A percentile compares a stretch with the other conserved stretches of the same genome.
Evolutionary conservation across 2,888 invertebrate genomes (phyloP).

Genomic region (Eristalis intricaria): DNA sequence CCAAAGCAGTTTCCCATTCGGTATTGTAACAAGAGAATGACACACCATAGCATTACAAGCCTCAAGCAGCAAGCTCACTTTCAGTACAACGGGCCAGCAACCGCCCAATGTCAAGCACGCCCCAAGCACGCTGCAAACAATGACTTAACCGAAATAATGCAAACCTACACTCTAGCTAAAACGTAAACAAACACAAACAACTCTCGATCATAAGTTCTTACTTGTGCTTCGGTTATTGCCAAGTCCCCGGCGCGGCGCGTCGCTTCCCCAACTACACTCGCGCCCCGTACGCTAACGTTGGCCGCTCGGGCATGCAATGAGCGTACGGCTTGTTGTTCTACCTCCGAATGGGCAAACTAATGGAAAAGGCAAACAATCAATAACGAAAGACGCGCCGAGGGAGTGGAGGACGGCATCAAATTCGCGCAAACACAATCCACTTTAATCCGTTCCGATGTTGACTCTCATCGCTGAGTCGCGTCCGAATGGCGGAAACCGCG

Average conservation of each 20-base stretch:
- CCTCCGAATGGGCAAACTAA: constrained; percentile 1
- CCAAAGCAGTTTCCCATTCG: not conserved
- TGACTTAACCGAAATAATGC: not conserved
- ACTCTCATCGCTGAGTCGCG: constrained; percentile 1
- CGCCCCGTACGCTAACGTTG: not conserved
- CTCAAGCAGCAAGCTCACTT: not conserved
- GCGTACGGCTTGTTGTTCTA: constrained; percentile 2
- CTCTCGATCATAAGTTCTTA: constrained; percentile 10
- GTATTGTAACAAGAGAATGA: not conserved
- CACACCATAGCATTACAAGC: not conserved
- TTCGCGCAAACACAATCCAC: constrained; percentile 18
- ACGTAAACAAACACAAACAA: constrained; percentile 12
- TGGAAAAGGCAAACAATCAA: constrained; percentile 28
- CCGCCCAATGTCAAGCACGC: constrained; percentile 26
- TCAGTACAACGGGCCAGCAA: constrained; percentile 15
- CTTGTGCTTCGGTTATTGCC: constrained; percentile 8
- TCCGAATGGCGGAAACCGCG: not conserved
- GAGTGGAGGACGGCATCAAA: not conserved
- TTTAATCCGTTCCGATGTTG: constrained; percentile 6
- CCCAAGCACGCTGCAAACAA: constrained; percentile 1
- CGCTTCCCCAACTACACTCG: too few relatives aligned
- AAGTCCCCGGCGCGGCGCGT: not conserved
- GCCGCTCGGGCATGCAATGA: not conserved
- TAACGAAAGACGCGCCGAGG: not conserved
- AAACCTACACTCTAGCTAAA: constrained; percentile 6